phyloP scores from a whole-genome alignment of 2,888 invertebrate species.

The Nomada ferruginata region DNA sequence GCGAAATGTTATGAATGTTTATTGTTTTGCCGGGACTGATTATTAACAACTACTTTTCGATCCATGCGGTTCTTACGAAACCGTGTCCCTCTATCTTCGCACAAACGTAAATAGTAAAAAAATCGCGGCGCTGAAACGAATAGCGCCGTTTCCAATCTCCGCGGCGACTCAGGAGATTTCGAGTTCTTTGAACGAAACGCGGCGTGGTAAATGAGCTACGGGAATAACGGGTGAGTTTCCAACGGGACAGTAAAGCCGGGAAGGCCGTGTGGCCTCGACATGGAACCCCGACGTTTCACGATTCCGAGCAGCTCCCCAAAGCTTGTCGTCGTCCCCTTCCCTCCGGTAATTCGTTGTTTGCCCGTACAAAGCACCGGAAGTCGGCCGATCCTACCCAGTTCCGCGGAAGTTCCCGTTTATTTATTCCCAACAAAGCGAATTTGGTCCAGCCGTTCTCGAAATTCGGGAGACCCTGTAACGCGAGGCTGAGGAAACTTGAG shows the following conservation, averaged over 20 bases:
- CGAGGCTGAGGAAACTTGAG: not conserved
- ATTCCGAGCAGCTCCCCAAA: not conserved
- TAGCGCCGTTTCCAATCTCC: not conserved
- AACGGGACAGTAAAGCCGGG: too few species aligned
- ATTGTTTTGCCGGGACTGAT: too few species aligned
- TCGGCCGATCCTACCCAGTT: not conserved
- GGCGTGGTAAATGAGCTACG: slow-evolving; percentile 4
- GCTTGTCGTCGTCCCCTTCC: not conserved
- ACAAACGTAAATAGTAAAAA: not conserved
- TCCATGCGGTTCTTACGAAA: too few species aligned
- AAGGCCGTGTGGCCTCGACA: too few species aligned
- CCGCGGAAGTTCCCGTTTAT: not conserved
- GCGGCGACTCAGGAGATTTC: slow-evolving; percentile 1
- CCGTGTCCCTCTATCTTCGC: too few species aligned
- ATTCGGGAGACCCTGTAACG: not conserved
- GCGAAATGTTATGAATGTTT: too few species aligned
- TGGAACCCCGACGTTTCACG: not conserved
- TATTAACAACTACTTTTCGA: too few species aligned
- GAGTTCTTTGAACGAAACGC: not conserved
- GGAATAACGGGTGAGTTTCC: not conserved
- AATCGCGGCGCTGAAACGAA: not conserved
- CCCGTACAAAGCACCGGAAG: not conserved
- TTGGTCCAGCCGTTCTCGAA: not conserved
- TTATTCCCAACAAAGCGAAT: not conserved
- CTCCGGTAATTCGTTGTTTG: slow-evolving; percentile 12